A percentile compares a stretch with the other conserved stretches of the same genome.
Conservation (phyloP, 1,140 invertebrate genomes). For the Euborellia annulipes region DNA sequence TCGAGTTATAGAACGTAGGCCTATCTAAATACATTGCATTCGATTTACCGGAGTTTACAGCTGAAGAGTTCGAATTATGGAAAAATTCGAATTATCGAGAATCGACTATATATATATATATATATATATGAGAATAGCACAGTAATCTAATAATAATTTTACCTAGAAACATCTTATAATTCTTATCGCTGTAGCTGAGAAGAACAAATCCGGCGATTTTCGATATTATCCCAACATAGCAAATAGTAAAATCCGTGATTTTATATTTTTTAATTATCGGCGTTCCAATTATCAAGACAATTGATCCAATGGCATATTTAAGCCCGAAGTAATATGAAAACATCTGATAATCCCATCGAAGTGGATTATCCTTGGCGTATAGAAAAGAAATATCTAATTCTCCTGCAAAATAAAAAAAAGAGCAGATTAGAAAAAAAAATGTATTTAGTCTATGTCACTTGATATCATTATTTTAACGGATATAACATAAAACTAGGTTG, state of each 20-base stretch:
- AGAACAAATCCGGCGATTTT: slow-evolving; percentile 23
- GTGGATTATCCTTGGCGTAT: slow-evolving; percentile 21
- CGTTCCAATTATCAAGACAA: slow-evolving; percentile 23
- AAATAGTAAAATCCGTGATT: slow-evolving; percentile 22
- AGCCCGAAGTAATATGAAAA: slow-evolving; percentile 27
- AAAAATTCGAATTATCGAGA: too few species aligned
- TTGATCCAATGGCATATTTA: slow-evolving; percentile 23
- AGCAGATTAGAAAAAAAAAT: slow-evolving; percentile 1
- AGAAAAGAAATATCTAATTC: slow-evolving; percentile 26
- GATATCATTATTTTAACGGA: too few species aligned
- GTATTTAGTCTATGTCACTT: too few species aligned
- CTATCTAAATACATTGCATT: too few species aligned
- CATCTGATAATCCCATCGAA: slow-evolving; percentile 25
- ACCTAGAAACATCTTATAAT: slow-evolving; percentile 26
- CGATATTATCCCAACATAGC: slow-evolving; percentile 25
- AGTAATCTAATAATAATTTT: too few species aligned
- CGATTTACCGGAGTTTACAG: too few species aligned
- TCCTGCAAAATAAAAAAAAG: slow-evolving; percentile 19
- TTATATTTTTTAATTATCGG: slow-evolving; percentile 15
- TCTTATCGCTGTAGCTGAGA: slow-evolving; percentile 22
- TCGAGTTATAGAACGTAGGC: too few species aligned
- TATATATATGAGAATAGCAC: too few species aligned
- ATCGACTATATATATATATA: too few species aligned
- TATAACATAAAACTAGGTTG: too few species aligned
- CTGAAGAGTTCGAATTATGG: too few species aligned